phyloP scores from a whole-genome alignment of 2,797 vertebrate genomes.

The Garrulus glandarius region DNA sequence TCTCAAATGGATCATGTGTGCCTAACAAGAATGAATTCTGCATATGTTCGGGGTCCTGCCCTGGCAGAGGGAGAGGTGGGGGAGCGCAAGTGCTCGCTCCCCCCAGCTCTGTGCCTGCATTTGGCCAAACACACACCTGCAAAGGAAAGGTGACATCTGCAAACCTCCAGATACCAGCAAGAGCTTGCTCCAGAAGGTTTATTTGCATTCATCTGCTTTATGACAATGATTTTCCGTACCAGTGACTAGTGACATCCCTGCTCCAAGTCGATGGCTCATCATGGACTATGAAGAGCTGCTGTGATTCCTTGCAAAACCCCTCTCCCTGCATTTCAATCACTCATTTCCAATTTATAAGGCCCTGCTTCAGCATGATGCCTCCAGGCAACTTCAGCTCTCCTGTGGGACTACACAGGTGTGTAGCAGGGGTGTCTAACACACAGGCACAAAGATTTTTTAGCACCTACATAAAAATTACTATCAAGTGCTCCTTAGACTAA shows the following conservation, averaged over 20 bases:
- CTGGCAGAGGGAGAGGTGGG: background rate
- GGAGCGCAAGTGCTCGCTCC: accelerated
- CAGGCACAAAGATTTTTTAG: background rate
- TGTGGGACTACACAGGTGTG: background rate
- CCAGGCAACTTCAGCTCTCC: background rate
- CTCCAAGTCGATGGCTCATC: background rate
- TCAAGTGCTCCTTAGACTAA: background rate
- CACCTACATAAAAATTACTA: background rate
- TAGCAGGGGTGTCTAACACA: background rate
- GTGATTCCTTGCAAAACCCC: background rate
- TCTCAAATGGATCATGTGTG: background rate
- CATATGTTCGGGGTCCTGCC: background rate
- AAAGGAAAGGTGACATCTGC: background rate
- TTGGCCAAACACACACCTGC: background rate
- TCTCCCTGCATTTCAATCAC: background rate
- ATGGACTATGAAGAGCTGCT: accelerated
- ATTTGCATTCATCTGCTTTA: background rate
- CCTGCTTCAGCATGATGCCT: background rate
- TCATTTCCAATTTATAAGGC: background rate
- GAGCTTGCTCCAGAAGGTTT: background rate
- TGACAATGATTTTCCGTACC: background rate
- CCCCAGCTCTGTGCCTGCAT: background rate
- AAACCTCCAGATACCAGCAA: background rate
- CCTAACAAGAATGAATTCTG: background rate
- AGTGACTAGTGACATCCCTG: background rate